These are phyloP conservation scores for Centropristis striata DNA, from an alignment of 2,113 vertebrate genomes.

Conservation along the genomic window DNA sequence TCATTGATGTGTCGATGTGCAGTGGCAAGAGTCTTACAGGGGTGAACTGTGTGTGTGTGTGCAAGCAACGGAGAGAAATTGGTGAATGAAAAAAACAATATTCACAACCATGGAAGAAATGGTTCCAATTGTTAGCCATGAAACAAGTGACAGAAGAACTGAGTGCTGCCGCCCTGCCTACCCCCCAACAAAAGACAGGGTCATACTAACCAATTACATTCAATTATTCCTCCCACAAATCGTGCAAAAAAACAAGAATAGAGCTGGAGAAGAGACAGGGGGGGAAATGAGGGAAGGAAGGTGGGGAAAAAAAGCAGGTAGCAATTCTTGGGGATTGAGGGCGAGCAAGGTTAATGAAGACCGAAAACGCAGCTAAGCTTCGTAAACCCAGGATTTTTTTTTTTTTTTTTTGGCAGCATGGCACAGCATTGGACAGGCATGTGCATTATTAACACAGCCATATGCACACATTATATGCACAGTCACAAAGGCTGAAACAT, in stretches of 20 bases:
- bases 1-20: slow-evolving; percentile 48
- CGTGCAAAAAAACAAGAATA: background rate
- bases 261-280: background rate
- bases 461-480: slow-evolving; percentile 37
- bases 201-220: slow-evolving; percentile 65
- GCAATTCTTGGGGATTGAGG: slow-evolving; percentile 60
- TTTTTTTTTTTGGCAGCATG: slow-evolving; percentile 6
- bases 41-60: background rate
- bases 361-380: slow-evolving; percentile 68
- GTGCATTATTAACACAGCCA: slow-evolving; percentile 26
- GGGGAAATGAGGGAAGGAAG: background rate
- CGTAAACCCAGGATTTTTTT: slow-evolving; percentile 47
- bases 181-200: slow-evolving; percentile 60
- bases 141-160: slow-evolving; percentile 26
- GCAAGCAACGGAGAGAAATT: background rate
- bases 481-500: slow-evolving; percentile 32
- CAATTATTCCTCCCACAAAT: slow-evolving; percentile 62
- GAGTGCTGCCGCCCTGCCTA: slow-evolving; percentile 13
- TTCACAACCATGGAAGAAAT: background rate
- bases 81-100: slow-evolving; percentile 7
- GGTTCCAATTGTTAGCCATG: slow-evolving; percentile 17
- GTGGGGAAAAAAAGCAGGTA: slow-evolving; percentile 28
- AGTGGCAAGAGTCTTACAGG: slow-evolving; percentile 13
- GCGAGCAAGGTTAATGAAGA: slow-evolving; percentile 74
- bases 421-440: background rate